Evolutionary conservation across 2,113 vertebrate genomes (phyloP), one percentile per base, ranked within the genome.

Genomic region (Pachyramphus minor): DNA sequence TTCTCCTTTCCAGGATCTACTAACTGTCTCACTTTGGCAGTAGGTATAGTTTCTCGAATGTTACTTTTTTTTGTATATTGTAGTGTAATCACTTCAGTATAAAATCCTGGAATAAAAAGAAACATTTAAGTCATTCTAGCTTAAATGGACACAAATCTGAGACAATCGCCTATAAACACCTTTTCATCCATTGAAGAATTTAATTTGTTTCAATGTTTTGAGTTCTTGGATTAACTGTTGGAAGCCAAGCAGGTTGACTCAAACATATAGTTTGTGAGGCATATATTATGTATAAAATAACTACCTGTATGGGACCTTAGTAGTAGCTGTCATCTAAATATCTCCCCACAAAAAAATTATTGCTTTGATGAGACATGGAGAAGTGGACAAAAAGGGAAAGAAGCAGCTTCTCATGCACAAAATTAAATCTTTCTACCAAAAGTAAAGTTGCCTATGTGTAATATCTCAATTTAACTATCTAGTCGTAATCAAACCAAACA

Each of bases 391-490:
- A 95, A 93, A 94, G 13, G 4, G 35, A 45, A 95, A 95, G 73
- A 87, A 92, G 25, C 18, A 79, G 55, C 62, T 87, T 96, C 58
- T 84, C 69, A 96, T 75, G 77, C 87, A 83, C 73, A 74, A 95
- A 94, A 96, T 94, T 89, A 91, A 30, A 6, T 76, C 79, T 90
- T 85, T 88, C 42, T 69, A 31, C 50, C 56, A 87, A 24, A 95
- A 95, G 94, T 86, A 95, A 94, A 94, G 21, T 58, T 80, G 68
- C 31, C 5, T 82, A 45, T 73, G n/a, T 69, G 62, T 42, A 91
- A 87, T 89, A 83, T 91, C 59, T 87, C 53, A 33, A 11, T 92
- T 91, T 87, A 91, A 87, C 92, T 95, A 87, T 89, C 52, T 84
- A 89, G 28, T 62, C 62, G 66, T 89, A 89, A 85, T 84, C 84